Conservation (phyloP, 2,888 invertebrate genomes). For the Amiota communis region DNA sequence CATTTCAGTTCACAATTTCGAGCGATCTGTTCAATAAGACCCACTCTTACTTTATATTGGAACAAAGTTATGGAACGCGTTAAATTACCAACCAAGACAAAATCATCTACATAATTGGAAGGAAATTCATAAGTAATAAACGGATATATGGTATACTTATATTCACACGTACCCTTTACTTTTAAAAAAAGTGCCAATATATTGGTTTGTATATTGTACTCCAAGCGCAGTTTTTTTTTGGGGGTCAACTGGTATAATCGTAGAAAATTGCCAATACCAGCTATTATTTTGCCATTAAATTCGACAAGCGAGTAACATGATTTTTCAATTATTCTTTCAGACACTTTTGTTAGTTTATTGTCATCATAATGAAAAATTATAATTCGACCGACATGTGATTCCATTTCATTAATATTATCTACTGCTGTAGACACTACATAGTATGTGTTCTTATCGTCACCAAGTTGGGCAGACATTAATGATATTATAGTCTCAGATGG, state of each 20-base stretch:
- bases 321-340: slow-evolving; percentile 98
- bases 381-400: slow-evolving; percentile 89
- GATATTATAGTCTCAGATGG: slow-evolving; percentile 93
- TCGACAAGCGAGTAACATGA: slow-evolving; percentile 93
- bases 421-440: slow-evolving; percentile 96
- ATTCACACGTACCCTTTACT: slow-evolving; percentile 80
- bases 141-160: neutral
- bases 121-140: too few relatives aligned
- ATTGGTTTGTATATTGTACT: slow-evolving; percentile 98
- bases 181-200: slow-evolving; percentile 95
- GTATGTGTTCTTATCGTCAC: slow-evolving; percentile 92
- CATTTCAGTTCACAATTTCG: slow-evolving; percentile 97
- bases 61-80: slow-evolving; percentile 96
- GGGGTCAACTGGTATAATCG: slow-evolving; percentile 97
- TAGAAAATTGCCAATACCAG: slow-evolving; percentile 97
- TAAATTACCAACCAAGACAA: slow-evolving; percentile 96
- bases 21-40: slow-evolving; percentile 97
- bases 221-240: slow-evolving; percentile 94
- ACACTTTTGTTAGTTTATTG: slow-evolving; percentile 87
- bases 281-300: slow-evolving; percentile 96
- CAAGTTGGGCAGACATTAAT: slow-evolving; percentile 90
- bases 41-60: slow-evolving; percentile 97
- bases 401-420: slow-evolving; percentile 95
- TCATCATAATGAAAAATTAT: slow-evolving; percentile 93
- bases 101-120: slow-evolving; percentile 78